Percentiles rank a stretch among this genome's conserved stretches.
Evolutionary conservation across 2,113 vertebrate species (phyloP).

Genomic region (Geothlypis trichas): DNA sequence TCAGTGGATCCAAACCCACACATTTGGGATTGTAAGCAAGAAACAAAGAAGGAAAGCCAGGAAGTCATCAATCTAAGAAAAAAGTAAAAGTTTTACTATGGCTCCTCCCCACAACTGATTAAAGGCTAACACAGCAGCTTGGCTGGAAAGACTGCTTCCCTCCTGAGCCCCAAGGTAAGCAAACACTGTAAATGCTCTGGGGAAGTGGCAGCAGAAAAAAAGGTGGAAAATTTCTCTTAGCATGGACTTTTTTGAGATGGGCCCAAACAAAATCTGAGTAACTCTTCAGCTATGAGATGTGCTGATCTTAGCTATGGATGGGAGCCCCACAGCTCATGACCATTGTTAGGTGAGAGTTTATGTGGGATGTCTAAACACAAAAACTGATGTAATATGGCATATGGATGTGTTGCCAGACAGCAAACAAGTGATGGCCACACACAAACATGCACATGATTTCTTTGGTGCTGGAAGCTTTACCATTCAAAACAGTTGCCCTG

Average conservation of each 20-base stretch:
- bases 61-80: neutral
- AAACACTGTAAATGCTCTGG: neutral
- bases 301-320: neutral
- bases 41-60: neutral
- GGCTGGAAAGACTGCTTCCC: constrained; percentile 4
- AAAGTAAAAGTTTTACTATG: neutral
- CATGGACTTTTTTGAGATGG: neutral
- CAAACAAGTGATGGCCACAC: neutral
- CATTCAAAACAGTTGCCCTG: neutral
- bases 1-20: neutral
- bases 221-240: neutral
- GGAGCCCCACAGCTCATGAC: neutral
- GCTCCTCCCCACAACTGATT: neutral
- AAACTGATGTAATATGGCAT: neutral
- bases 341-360: neutral
- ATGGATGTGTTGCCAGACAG: neutral
- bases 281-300: neutral
- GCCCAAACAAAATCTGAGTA: neutral
- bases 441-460: neutral
- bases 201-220: neutral
- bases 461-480: neutral
- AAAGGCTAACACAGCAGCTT: neutral
- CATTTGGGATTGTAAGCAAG: neutral
- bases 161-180: neutral
- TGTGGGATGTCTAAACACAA: neutral